These are phyloP conservation scores for Thamnophis elegans DNA, from an alignment of 2,797 vertebrate genomes.

Conservation along the genomic window DNA sequence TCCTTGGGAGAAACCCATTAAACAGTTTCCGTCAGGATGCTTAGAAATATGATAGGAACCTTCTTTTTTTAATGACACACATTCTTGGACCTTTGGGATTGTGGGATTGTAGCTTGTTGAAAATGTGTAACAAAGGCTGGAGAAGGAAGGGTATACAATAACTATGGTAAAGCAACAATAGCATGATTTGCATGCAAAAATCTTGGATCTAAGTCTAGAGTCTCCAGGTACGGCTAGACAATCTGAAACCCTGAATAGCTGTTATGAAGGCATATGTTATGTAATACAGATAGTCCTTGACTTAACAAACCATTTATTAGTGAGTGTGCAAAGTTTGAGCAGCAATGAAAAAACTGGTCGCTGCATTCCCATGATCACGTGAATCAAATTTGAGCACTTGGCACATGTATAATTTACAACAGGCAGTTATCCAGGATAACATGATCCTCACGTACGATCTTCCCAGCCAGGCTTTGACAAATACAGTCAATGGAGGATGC, in stretches of 20 bases:
- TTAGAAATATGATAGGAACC: not conserved
- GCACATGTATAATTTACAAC: not conserved
- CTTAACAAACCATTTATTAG: not conserved
- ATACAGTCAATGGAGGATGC: not conserved
- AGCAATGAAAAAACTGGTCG: not conserved
- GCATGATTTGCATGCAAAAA: not conserved
- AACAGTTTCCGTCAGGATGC: not conserved
- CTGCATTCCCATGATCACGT: not conserved
- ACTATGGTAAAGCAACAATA: not conserved
- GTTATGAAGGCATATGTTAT: not conserved
- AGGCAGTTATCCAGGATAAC: not conserved
- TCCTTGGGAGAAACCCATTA: not conserved
- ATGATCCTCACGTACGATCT: not conserved
- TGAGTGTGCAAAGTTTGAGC: not conserved
- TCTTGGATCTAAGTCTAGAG: not conserved
- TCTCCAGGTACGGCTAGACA: not conserved
- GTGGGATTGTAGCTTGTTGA: not conserved
- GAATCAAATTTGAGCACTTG: not conserved
- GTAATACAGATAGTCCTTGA: not conserved
- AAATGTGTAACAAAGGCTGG: not conserved
- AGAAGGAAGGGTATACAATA: not conserved
- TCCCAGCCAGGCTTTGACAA: not conserved
- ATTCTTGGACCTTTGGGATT: not conserved
- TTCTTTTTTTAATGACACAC: not conserved
- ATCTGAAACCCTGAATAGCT: not conserved